These are phyloP conservation scores for Montipora foliosa DNA, from an alignment of 64 coral and sea anemone species.

Conservation along the genomic window DNA sequence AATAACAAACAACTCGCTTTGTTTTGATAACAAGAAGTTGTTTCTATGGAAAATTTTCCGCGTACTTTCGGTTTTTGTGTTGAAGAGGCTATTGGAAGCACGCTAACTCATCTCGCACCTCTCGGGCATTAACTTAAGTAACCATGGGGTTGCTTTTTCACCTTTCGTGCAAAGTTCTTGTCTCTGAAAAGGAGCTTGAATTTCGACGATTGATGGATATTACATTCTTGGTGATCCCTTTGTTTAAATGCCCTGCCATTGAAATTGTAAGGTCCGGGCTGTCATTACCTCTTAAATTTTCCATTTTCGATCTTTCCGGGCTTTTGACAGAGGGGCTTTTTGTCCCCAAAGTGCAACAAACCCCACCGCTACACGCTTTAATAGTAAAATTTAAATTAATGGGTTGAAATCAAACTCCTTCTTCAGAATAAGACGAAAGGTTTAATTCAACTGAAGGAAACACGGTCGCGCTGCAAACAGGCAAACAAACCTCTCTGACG, in stretches of 20 bases:
- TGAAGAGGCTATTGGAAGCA: no score
- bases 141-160: background rate
- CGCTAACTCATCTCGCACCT: no score
- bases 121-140: background rate
- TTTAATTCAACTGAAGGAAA: background rate
- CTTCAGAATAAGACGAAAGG: background rate
- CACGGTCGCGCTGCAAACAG: background rate
- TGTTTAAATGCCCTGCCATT: background rate
- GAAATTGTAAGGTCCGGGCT: background rate
- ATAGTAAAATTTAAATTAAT: background rate
- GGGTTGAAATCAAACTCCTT: background rate
- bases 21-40: background rate
- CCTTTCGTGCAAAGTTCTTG: conserved; percentile 6
- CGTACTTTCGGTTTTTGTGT: background rate
- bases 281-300: conserved; percentile 26
- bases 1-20: background rate
- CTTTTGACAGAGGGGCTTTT: conserved; percentile 5
- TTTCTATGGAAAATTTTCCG: background rate
- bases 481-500: background rate
- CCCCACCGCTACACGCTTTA: background rate
- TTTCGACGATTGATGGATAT: conserved; percentile 26
- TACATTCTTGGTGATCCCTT: background rate
- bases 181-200: background rate
- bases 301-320: conserved; percentile 17
- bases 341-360: background rate